Percentiles rank a stretch among this genome's conserved stretches.
Evolutionary conservation across 2,888 invertebrate species (phyloP).

Genomic region (Aleiodes leptofemur): DNA sequence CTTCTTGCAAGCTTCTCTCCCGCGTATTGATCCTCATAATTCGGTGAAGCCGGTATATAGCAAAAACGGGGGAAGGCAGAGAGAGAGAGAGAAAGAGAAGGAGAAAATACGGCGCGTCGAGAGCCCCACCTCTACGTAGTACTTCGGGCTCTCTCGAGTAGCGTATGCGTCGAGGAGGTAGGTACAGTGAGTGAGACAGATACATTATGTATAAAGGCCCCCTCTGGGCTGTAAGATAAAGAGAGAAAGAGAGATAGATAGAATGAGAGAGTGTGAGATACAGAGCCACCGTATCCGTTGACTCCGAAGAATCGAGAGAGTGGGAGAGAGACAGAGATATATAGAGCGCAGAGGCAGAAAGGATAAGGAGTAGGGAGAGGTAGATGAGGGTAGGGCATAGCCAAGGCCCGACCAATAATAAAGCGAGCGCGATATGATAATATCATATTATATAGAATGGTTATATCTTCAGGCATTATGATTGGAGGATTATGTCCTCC

Average conservation of each 20-base stretch:
- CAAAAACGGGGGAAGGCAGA: conserved; percentile 43
- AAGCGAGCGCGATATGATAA: conserved; percentile 73
- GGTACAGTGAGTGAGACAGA: conserved; percentile 26
- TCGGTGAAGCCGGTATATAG: conserved; percentile 61
- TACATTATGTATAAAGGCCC: conserved; percentile 4
- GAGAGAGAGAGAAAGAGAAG: conserved; percentile 37
- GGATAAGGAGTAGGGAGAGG: conserved; percentile 62
- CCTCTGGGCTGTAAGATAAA: not conserved
- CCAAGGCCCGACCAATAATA: conserved; percentile 72
- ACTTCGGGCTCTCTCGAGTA: conserved; percentile 45
- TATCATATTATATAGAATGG: conserved; percentile 73
- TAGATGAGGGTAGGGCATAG: conserved; percentile 61
- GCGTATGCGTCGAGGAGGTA: conserved; percentile 48
- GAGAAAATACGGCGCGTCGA: conserved; percentile 35
- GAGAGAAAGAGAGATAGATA: conserved; percentile 16
- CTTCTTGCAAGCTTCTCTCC: conserved; percentile 71
- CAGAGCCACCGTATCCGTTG: conserved; percentile 63
- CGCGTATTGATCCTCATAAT: conserved; percentile 75
- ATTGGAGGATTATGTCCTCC: conserved; percentile 69
- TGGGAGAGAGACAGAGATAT: conserved; percentile 46
- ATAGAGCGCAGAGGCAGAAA: conserved; percentile 44
- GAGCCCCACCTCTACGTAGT: conserved; percentile 51
- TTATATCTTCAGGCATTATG: conserved; percentile 67
- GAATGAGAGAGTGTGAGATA: conserved; percentile 43
- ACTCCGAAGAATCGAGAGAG: conserved; percentile 51